phyloP scores from a whole-genome alignment of 2,113 vertebrate species.

The Tapirus terrestris region DNA sequence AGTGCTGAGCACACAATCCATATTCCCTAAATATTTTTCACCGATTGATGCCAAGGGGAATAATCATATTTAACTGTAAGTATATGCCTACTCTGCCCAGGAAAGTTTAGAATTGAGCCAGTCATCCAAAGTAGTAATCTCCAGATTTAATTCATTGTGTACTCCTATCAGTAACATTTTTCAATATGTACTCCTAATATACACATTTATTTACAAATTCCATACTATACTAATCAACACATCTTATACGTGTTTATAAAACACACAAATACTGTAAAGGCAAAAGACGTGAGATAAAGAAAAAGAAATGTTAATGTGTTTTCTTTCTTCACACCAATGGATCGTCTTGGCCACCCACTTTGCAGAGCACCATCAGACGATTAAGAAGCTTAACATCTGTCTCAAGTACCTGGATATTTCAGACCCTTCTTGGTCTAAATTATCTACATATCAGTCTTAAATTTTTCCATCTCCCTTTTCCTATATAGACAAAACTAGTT shows the following conservation, averaged over 20 bases:
- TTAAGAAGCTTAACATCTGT: neutral
- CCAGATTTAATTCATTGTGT: neutral
- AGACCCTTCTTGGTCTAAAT: neutral
- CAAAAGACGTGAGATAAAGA: neutral
- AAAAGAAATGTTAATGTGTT: neutral
- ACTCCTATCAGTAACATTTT: neutral
- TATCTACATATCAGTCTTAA: neutral
- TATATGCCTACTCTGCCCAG: neutral
- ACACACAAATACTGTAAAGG: neutral
- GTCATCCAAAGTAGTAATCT: neutral
- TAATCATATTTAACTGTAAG: neutral
- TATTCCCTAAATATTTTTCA: neutral
- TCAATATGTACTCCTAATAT: neutral
- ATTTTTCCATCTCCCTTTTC: neutral
- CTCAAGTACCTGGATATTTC: neutral
- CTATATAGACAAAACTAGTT: neutral
- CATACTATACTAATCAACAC: neutral
- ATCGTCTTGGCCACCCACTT: neutral
- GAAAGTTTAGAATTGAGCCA: neutral
- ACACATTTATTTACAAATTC: neutral
- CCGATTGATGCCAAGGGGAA: neutral
- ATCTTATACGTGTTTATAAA: neutral
- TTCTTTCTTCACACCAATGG: neutral
- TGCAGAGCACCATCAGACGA: neutral
- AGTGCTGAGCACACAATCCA: neutral